Evolutionary conservation across 2,888 invertebrate genomes (phyloP).

Genomic region (Protula sp.): DNA sequence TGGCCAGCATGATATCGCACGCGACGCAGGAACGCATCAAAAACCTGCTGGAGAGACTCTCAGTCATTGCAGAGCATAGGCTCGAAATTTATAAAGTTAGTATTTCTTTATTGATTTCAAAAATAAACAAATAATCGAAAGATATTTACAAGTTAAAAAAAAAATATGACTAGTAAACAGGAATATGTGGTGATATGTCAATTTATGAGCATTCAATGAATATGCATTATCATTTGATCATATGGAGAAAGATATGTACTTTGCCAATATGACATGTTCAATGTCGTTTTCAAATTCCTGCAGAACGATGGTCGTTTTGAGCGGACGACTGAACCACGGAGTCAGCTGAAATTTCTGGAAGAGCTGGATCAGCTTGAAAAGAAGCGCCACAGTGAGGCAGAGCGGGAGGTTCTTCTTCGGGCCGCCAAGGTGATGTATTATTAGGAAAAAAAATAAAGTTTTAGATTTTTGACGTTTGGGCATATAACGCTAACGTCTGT

Average conservation of each 20-base stretch:
- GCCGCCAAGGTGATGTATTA: constrained; percentile 72
- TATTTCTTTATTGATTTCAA: no score
- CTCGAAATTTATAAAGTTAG: constrained; percentile 82
- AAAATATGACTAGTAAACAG: background rate
- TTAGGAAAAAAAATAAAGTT: no score
- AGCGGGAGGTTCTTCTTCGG: constrained; percentile 84
- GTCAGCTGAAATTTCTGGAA: constrained; percentile 94
- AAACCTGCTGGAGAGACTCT: constrained; percentile 82
- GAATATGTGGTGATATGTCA: background rate
- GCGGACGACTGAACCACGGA: constrained; percentile 78
- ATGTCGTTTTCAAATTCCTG: no score
- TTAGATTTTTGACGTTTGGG: no score
- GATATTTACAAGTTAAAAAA: background rate
- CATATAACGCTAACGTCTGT: background rate
- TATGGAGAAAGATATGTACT: no score
- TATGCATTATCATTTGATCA: no score
- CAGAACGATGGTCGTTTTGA: constrained; percentile 84
- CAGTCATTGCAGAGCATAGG: constrained; percentile 89
- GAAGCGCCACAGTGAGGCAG: constrained; percentile 89
- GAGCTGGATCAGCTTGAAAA: constrained; percentile 91
- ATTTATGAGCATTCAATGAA: background rate
- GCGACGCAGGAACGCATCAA: constrained; percentile 90
- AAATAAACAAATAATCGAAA: no score
- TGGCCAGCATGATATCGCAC: constrained; percentile 85
- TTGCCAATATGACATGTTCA: no score